Evolutionary conservation across 2,113 vertebrate species (phyloP), one percentile per base, ranked within the genome.

Genomic region (Centropus unirufus): DNA sequence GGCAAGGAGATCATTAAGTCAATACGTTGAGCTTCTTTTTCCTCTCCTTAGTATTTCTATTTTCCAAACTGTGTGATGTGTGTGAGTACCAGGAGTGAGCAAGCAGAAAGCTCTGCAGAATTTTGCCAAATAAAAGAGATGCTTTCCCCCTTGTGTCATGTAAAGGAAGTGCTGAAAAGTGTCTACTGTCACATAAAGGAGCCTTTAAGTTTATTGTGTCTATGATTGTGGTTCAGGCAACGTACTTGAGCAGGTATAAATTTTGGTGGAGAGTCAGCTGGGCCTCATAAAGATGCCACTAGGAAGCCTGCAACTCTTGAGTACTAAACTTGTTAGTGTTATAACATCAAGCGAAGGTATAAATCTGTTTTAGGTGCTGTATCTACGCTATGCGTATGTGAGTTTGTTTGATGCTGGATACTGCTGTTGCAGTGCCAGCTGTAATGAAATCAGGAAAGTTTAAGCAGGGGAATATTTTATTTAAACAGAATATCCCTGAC

Each of bases 221-320:
- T 81, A 5, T 81, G 92, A 97, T 30, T 94, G 91, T 95, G 92
- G 95, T 94, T 92, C 93, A 87, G 92, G 95, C 86, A 96, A 70
- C 68, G 44, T 61, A 86, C 79, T 96, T 84, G 76, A 86, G 86
- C 68, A 80, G 72, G 87, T 67, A 90, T 97, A 97, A 98, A 97
- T 98, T 97, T 94, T 95, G 81, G 58, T 92, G 77, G 94, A 69
- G 93, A 95, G 87, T 96, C 95, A 97, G 89, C 64, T 81, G 96
- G 94, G 89, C 68, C 90, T 94, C 91, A 68, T 96, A 97, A 97
- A 97, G 95, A 97, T 94, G 94, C 95, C 87, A 92, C 34, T 17
- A 91, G 91, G 79, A 97, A 97, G 97, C 85, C 87, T 90, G 90
- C 95, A 90, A 94, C 75, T 96, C 92, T 86, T 54, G 82, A 96